Percentiles rank a stretch among this genome's conserved stretches.
Evolutionary conservation across 2,888 invertebrate genomes (phyloP).

Genomic region (Caenorhabditis sp.): DNA sequence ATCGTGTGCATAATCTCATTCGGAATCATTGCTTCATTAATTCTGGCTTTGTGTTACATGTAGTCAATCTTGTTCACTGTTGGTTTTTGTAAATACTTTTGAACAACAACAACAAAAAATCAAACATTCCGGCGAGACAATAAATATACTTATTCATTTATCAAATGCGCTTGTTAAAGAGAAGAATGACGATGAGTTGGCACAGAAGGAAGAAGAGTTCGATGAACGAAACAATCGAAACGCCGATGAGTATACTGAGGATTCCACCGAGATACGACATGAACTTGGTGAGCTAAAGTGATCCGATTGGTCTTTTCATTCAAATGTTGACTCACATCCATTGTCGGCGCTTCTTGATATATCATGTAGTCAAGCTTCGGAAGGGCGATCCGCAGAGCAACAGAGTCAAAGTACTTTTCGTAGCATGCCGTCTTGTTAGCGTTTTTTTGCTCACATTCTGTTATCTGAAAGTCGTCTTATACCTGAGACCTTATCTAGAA

Average conservation of each 20-base stretch:
- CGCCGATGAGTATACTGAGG: conserved; percentile 64
- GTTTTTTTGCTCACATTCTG: conserved; percentile 18
- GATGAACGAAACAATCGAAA: conserved; percentile 64
- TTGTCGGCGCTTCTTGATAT: conserved; percentile 48
- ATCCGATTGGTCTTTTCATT: neutral
- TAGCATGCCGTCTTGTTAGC: conserved; percentile 44
- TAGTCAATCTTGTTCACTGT: conserved; percentile 3
- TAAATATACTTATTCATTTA: conserved; percentile 1
- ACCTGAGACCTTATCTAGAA: neutral
- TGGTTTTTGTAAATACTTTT: conserved; percentile 37
- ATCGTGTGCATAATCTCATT: conserved; percentile 66
- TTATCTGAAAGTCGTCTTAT: neutral
- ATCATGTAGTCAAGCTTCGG: conserved; percentile 46
- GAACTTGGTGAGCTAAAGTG: conserved; percentile 59
- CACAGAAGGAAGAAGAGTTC: conserved; percentile 61
- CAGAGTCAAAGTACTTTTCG: conserved; percentile 41
- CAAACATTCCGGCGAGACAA: conserved; percentile 37
- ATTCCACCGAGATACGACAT: conserved; percentile 65
- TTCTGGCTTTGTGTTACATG: conserved; percentile 64
- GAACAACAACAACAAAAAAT: conserved; percentile 49
- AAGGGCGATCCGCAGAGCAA: conserved; percentile 33
- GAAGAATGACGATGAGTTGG: conserved; percentile 40
- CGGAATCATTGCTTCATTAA: conserved; percentile 64
- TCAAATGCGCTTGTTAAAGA: conserved; percentile 37
- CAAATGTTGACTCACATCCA: conserved; percentile 45